Evolutionary conservation across 2,888 invertebrate genomes (phyloP).

Genomic region (Osmoderma eremita): DNA sequence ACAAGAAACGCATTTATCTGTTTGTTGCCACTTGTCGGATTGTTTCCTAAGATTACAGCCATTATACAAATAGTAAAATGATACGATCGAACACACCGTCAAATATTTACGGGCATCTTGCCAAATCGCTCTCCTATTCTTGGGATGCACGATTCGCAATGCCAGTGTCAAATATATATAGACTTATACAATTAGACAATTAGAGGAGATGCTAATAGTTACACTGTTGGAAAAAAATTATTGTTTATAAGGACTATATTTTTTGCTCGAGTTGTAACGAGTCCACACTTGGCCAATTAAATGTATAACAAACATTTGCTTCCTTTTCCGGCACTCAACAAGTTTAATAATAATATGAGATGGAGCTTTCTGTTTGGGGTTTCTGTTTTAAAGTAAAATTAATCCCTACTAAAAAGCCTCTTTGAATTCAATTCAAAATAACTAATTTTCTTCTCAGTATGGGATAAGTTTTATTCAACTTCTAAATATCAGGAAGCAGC

Average conservation of each 20-base stretch:
- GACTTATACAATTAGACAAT: conserved; percentile 32
- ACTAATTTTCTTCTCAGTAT: too few relatives aligned
- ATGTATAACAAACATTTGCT: conserved; percentile 1
- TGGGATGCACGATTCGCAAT: conserved; percentile 41
- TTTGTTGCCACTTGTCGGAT: too few relatives aligned
- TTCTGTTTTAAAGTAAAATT: too few relatives aligned
- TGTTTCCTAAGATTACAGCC: too few relatives aligned
- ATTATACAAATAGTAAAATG: conserved; percentile 8
- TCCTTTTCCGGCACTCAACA: background rate
- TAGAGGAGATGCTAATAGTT: background rate
- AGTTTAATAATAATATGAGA: background rate
- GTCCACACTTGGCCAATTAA: background rate
- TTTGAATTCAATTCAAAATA: too few relatives aligned
- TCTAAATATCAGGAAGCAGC: too few relatives aligned
- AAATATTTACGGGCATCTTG: conserved; percentile 25
- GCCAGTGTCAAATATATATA: conserved; percentile 42
- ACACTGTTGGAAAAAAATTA: background rate
- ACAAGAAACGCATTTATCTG: too few relatives aligned
- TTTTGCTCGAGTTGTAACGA: conserved; percentile 13
- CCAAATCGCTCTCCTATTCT: conserved; percentile 32
- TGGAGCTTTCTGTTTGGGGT: too few relatives aligned
- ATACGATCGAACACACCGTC: background rate
- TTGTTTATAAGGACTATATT: conserved; percentile 14
- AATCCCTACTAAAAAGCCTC: too few relatives aligned
- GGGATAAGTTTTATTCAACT: too few relatives aligned